These are phyloP conservation scores for Anguilla obscura DNA, from an alignment of 2,797 vertebrate species.

Conservation along the genomic window DNA sequence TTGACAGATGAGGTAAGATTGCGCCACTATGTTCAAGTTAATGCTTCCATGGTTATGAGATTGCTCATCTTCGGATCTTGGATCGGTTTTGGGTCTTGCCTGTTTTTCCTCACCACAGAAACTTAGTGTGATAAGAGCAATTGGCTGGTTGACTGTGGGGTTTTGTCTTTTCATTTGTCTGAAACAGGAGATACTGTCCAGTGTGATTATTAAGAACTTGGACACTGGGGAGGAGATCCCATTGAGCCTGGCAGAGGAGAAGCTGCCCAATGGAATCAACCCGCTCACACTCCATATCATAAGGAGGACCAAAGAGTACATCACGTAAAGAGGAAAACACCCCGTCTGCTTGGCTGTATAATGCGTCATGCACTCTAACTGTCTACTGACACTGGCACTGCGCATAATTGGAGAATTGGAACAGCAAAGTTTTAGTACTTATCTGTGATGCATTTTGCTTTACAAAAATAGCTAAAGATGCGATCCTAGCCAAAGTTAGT, in stretches of 20 bases:
- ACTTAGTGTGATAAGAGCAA: neutral
- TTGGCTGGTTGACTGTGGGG: neutral
- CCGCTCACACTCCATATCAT: slow-evolving; percentile 97
- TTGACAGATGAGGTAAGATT: slow-evolving; percentile 91
- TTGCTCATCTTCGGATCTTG: neutral
- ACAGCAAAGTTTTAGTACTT: neutral
- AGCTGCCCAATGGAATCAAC: slow-evolving; percentile 95
- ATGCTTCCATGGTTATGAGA: neutral
- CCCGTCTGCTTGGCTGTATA: neutral
- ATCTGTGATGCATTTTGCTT: neutral
- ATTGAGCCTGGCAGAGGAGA: slow-evolving; percentile 94
- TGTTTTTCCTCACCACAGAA: neutral
- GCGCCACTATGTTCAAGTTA: neutral
- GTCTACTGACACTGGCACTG: neutral
- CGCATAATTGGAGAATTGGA: neutral
- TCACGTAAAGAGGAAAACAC: slow-evolving; percentile 77
- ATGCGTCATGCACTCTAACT: neutral
- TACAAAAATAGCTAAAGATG: neutral
- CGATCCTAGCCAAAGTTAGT: neutral
- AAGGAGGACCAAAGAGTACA: slow-evolving; percentile 98
- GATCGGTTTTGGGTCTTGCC: neutral
- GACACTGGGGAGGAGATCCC: slow-evolving; percentile 99
- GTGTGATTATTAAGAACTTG: slow-evolving; percentile 99
- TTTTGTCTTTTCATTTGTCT: slow-evolving; percentile 27
- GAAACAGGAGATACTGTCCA: slow-evolving; percentile 93